phyloP scores from a whole-genome alignment of 2,888 invertebrate genomes.

The Harmothoe impar region DNA sequence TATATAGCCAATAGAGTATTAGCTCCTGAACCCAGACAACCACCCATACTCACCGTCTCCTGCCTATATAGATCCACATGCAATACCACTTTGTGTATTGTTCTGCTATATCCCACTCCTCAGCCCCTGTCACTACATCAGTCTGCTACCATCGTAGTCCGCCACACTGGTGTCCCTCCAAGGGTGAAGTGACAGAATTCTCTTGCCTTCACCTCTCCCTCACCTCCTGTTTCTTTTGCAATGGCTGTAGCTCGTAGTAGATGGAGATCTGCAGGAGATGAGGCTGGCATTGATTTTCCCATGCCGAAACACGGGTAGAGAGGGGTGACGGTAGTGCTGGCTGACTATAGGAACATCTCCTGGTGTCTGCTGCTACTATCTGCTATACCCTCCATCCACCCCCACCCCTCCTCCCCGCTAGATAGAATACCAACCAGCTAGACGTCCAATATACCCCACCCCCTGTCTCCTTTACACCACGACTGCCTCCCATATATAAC shows the following conservation, averaged over 20 bases:
- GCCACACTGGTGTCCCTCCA: background rate
- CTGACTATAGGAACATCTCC: background rate
- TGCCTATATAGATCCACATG: no score
- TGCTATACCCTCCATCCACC: background rate
- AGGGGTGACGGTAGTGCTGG: background rate
- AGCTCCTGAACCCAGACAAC: no score
- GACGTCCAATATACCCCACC: background rate
- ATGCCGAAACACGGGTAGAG: background rate
- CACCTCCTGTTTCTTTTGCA: background rate
- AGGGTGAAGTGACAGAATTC: background rate
- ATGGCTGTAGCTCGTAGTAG: background rate
- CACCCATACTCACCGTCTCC: no score
- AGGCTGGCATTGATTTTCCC: conserved; percentile 4
- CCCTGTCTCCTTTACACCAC: background rate
- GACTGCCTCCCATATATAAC: background rate
- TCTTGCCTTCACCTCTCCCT: background rate
- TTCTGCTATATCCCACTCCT: no score
- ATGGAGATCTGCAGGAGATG: background rate
- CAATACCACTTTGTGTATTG: no score
- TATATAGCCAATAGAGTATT: no score
- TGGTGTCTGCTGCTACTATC: background rate
- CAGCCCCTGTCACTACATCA: no score
- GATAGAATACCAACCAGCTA: background rate
- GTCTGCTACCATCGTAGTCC: background rate
- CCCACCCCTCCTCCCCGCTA: background rate